Evolutionary conservation across 2,113 vertebrate genomes (phyloP), one percentile per base, ranked within the genome.

Genomic region (Alouatta palliata): DNA sequence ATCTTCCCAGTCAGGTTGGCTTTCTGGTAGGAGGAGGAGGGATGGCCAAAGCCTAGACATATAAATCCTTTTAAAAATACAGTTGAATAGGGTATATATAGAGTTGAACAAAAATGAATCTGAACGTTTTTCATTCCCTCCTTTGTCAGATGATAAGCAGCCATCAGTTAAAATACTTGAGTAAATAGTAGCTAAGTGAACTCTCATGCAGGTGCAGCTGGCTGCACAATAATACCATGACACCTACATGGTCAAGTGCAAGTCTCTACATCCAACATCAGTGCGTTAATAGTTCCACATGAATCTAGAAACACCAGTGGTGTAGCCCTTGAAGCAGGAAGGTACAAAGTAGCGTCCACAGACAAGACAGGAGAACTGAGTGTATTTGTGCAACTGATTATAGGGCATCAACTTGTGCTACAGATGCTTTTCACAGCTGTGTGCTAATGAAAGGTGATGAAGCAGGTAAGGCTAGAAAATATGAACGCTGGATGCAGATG

Each of bases 401-500:
- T 99, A 99, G 30, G 99, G 99, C 97, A 99, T 98, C 98, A 99
- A 99, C 80, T 98, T 99, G 98, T 99, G 99, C 90, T 99, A 99
- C 89, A 99, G 99, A 3, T 98, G 99, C 97, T 99, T 99, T 90
- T 99, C 98, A 49, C 99, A 99, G 98, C 99, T n/a, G n/a, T 14
- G n/a, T 71, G 68, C 1, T 71, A n/a, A 99, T 98, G 99, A 96
- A 99, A 99, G 87, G 99, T 99, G 82, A 87, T 98, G 98, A 99
- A 99, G 99, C 99, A 99, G 64, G 98, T 84, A 98, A 99, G 99
- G 97, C 99, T 99, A 8, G 99, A 99, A 97, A 99, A 99, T 97
- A 99, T 99, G 99, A 99, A 98, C 99, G 99, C 97, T 99, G 99
- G 13, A 99, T 98, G 96, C 99, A 99, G 49, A 99, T 99, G 98